Evolutionary conservation across 2,888 invertebrate genomes (phyloP), one percentile per base, ranked within the genome.

Genomic region (Acronicta leporina): DNA sequence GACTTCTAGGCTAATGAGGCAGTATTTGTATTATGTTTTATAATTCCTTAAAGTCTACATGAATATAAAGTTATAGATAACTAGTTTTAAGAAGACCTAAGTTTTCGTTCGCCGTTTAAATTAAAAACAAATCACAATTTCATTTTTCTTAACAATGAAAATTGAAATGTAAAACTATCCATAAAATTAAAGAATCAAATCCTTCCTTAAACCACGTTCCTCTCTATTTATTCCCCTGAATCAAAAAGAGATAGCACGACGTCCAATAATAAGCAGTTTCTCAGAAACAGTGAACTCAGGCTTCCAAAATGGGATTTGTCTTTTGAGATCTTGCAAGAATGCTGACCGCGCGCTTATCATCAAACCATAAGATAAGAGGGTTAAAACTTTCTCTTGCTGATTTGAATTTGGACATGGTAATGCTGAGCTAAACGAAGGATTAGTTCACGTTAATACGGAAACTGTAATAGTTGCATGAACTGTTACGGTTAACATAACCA

Each of bases 271-370:
- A 75, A 73, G 62, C 44, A 63, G 60, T 43, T 59, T 59, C 62
- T 35, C 14, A 53, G 59, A 68, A 69, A 59, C 60, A 56, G 44
- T 50, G 59, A 66, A 63, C 48, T 49, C 49, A 62, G 76, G 71
- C 73, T 76, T 65, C 47, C 57, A 51, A 71, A 73, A 77, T 71
- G 47, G 66, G 66, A 77, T 77, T 77, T 79, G 76, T 75, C 77
- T 77, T 77, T 68, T 58, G 65, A 75, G 57, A 57, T 63, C 49
- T 62, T 63, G 43, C 44, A 63, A 59, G 73, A 78, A 50, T 63
- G 77, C 79, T 71, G 68, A 76, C 58, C 25, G 16, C 40, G 11
- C 59, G 25, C 63, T 73, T 75, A 47, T 75, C 68, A 65, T 69
- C 50, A 50, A 52, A 69, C 57, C 57, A 49, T 61, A 63, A 68